phyloP scores from a whole-genome alignment of 2,113 vertebrate species.

The Notarius quadriscutis region DNA sequence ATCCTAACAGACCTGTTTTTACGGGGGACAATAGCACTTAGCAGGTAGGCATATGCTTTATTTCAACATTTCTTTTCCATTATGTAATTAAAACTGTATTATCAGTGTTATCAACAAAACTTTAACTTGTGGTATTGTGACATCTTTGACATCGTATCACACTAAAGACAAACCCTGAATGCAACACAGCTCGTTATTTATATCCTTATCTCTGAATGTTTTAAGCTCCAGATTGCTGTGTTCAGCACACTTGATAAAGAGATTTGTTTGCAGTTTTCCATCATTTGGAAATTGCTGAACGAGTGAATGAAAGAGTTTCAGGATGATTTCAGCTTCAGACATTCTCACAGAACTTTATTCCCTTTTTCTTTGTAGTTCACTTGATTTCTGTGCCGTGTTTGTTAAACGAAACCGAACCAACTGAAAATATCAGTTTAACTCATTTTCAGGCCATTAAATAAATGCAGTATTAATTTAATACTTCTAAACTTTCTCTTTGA shows the following conservation, averaged over 20 bases:
- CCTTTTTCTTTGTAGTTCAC: neutral
- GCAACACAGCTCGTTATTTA: neutral
- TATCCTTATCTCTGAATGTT: neutral
- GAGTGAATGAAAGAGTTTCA: neutral
- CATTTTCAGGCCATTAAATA: neutral
- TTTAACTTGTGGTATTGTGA: neutral
- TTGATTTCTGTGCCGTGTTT: neutral
- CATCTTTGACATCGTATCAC: neutral
- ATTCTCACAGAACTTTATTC: neutral
- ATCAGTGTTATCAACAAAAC: neutral
- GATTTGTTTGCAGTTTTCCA: neutral
- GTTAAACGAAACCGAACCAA: neutral
- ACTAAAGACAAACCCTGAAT: neutral
- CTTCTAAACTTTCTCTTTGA: neutral
- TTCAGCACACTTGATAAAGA: neutral
- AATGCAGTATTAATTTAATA: neutral
- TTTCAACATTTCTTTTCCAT: neutral
- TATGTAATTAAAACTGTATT: too few species aligned
- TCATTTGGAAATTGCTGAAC: neutral
- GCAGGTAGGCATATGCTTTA: neutral
- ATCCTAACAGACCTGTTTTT: neutral
- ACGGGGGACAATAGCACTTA: neutral
- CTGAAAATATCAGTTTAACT: neutral
- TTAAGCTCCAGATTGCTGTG: neutral
- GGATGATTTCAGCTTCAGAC: neutral